These are phyloP conservation scores for Trypoxylon attenuatum DNA, from an alignment of 2,888 invertebrate genomes.

Conservation along the genomic window DNA sequence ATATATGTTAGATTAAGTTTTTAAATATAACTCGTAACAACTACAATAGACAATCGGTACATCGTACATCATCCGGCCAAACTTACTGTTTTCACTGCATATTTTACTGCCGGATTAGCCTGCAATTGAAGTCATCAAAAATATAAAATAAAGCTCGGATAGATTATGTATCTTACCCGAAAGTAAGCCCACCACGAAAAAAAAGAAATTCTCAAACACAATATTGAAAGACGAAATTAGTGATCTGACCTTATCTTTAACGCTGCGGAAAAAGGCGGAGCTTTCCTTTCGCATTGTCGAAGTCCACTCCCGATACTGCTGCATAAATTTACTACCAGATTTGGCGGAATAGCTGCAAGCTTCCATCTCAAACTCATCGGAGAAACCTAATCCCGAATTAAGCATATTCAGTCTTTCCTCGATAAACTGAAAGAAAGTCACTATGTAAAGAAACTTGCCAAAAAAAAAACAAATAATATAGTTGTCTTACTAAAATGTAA, in stretches of 20 bases:
- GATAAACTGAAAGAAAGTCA: slow-evolving; percentile 83
- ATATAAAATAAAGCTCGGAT: slow-evolving; percentile 20
- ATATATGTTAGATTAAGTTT: no score
- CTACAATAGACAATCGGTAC: neutral
- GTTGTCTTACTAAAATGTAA: neutral
- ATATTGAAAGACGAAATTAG: neutral
- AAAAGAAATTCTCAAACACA: neutral
- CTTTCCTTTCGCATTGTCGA: slow-evolving; percentile 87
- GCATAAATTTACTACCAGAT: slow-evolving; percentile 79
- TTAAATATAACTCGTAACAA: neutral
- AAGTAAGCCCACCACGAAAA: neutral
- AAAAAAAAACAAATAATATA: neutral
- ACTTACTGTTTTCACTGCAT: slow-evolving; percentile 95
- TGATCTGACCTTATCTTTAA: slow-evolving; percentile 85
- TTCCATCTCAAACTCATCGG: slow-evolving; percentile 96
- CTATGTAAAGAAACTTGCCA: neutral
- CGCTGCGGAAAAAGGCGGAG: slow-evolving; percentile 88
- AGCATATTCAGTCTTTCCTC: slow-evolving; percentile 94
- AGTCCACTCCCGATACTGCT: slow-evolving; percentile 88
- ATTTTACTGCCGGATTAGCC: slow-evolving; percentile 96
- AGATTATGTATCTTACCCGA: neutral
- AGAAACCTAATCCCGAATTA: slow-evolving; percentile 93
- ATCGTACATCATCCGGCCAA: slow-evolving; percentile 33
- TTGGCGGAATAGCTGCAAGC: slow-evolving; percentile 83
- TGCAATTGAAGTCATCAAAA: slow-evolving; percentile 76